Evolutionary conservation across 1,140 invertebrate species (phyloP), one percentile per base, ranked within the genome.

Genomic region (Listronotus bonariensis): DNA sequence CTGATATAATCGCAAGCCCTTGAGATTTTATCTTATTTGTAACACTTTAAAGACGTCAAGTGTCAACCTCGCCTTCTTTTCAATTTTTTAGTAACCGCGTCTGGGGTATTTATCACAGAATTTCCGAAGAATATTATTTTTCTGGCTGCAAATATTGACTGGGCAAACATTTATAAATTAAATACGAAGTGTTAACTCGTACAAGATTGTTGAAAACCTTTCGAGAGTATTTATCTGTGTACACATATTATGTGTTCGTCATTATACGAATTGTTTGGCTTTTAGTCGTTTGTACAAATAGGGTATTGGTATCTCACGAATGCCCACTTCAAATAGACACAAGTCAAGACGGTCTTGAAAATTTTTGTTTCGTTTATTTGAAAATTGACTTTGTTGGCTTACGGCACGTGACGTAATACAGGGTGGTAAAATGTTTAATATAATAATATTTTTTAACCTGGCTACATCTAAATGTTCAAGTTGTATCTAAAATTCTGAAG

Each of bases 131-230:
- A 60, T 40, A 60, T 40, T 60, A 41, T 60, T 38, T 36, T 17
- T 40, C 48, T 32, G 46, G 34, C 26, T 15, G 48, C 46, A 60
- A 60, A 60, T 60, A 60, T 60, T 60, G 57, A 60, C 57, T 14
- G 36, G 26, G 46, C 18, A 36, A 60, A 60, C 57, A 60, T 60
- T 60, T 51, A 60, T 51, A 60, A 14, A 36, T 60, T 51, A 60
- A 60, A 60, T 60, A 60, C 36, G 46, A 60, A 60, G 57, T 60
- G 57, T 60, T 60, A 60, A 60, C 57, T 60, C 57, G 57, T 60
- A 60, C 57, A 60, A 60, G 57, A 60, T 60, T 60, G 57, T 43
- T 60, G 18, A 46, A 60, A 60, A 49, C 34, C 46, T 60, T 60
- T 49, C 34, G 34, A 60, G 57, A 60, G 57, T 49, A 60, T 60